These are phyloP conservation scores for Aleiodes leptofemur DNA, from an alignment of 2,888 invertebrate species.

Conservation along the genomic window DNA sequence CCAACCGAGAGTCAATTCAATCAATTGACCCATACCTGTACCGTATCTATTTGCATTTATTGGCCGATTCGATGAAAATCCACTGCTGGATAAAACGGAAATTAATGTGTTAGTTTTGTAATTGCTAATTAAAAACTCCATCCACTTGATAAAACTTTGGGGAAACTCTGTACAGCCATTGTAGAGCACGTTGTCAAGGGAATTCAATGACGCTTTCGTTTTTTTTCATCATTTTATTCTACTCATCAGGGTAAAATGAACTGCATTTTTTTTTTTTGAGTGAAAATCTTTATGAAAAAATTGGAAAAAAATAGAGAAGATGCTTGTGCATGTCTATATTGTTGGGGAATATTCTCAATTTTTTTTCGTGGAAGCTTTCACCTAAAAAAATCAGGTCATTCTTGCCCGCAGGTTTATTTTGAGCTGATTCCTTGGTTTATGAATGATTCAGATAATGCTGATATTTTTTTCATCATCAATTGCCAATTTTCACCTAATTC, in stretches of 20 bases:
- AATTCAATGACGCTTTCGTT: neutral
- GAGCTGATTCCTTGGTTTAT: too few relatives aligned
- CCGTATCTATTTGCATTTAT: slow-evolving; percentile 72
- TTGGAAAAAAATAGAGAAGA: too few relatives aligned
- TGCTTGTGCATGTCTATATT: too few relatives aligned
- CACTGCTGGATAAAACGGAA: slow-evolving; percentile 69
- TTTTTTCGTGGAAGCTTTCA: too few relatives aligned
- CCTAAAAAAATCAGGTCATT: too few relatives aligned
- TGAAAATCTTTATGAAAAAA: too few relatives aligned
- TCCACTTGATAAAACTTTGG: slow-evolving; percentile 38
- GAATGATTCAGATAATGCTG: too few relatives aligned
- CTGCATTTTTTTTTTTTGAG: too few relatives aligned
- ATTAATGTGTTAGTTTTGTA: slow-evolving; percentile 74
- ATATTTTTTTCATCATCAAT: neutral
- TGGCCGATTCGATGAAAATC: slow-evolving; percentile 50
- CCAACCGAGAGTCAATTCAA: slow-evolving; percentile 71
- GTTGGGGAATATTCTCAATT: too few relatives aligned
- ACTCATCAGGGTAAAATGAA: too few relatives aligned
- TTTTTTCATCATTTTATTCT: neutral
- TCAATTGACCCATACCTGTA: slow-evolving; percentile 70
- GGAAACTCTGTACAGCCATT: slow-evolving; percentile 15
- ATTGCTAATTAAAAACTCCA: slow-evolving; percentile 74
- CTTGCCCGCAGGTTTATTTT: too few relatives aligned
- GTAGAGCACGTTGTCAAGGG: neutral
- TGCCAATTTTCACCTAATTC: slow-evolving; percentile 36